Percentiles rank a stretch among this genome's conserved stretches.
These are phyloP conservation scores for Drosophila bipectinata DNA, from an alignment of 1,140 invertebrate species.

Conservation along the genomic window DNA sequence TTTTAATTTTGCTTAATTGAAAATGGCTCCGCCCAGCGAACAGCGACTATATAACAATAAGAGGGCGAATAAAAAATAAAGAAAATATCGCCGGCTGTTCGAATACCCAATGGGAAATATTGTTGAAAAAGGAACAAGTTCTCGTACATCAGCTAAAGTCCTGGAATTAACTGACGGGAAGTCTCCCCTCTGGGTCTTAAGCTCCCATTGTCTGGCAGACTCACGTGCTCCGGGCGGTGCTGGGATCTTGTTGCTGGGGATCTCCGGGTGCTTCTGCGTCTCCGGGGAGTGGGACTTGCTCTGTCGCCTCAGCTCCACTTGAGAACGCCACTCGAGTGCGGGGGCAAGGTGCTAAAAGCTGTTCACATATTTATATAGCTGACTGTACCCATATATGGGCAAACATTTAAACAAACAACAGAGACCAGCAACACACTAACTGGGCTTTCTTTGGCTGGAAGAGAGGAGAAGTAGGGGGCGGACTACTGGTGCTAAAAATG, in stretches of 20 bases:
- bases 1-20: conserved; percentile 82
- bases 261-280: conserved; percentile 17
- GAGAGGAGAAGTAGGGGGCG: conserved; percentile 14
- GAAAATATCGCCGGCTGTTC: conserved; percentile 29
- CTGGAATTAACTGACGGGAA: conserved; percentile 20
- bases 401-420: conserved; percentile 74
- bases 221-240: conserved; percentile 35
- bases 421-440: conserved; percentile 13
- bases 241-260: conserved; percentile 19
- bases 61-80: conserved; percentile 20
- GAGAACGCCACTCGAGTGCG: conserved; percentile 45
- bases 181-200: conserved; percentile 10
- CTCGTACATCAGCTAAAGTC: conserved; percentile 3
- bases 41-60: conserved; percentile 10
- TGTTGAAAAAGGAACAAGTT: conserved; percentile 34
- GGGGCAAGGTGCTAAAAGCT: conserved; percentile 76
- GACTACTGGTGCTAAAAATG: conserved; percentile 59
- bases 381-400: conserved; percentile 72
- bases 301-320: conserved; percentile 37
- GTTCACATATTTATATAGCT: conserved; percentile 80
- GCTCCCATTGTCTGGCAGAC: conserved; percentile 36
- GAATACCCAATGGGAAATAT: conserved; percentile 45
- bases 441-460: not conserved
- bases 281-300: conserved; percentile 28
- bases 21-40: conserved; percentile 50